Conservation (phyloP, 2,888 invertebrate species). For the Synanthedon formicaeformis region DNA sequence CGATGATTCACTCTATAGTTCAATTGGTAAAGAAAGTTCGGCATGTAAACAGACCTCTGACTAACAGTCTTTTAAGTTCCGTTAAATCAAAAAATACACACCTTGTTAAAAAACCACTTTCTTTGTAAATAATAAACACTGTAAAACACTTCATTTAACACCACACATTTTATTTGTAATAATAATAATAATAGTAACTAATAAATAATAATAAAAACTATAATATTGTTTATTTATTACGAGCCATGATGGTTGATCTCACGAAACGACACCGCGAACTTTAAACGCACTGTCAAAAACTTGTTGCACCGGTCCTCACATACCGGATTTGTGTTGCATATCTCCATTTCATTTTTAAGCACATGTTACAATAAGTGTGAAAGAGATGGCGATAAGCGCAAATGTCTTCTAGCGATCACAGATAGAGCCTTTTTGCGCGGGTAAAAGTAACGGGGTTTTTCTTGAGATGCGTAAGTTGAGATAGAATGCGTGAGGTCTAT, state of each 20-base stretch:
- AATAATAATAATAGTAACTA: too few relatives aligned
- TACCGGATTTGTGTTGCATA: slow-evolving; percentile 28
- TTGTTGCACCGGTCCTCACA: slow-evolving; percentile 57
- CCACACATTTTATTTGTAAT: neutral
- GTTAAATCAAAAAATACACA: slow-evolving; percentile 19
- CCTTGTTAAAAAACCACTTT: slow-evolving; percentile 10
- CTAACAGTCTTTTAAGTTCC: slow-evolving; percentile 19
- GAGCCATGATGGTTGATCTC: slow-evolving; percentile 2
- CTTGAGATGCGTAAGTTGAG: slow-evolving; percentile 63
- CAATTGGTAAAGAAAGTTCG: slow-evolving; percentile 36
- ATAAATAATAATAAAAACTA: neutral
- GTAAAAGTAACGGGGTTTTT: slow-evolving; percentile 70
- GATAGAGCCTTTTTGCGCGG: slow-evolving; percentile 67
- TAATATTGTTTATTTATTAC: neutral
- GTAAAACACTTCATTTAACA: neutral
- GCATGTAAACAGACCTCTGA: slow-evolving; percentile 24
- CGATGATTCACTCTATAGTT: neutral
- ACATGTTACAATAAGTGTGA: slow-evolving; percentile 10
- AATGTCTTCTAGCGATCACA: slow-evolving; percentile 25
- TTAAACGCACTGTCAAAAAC: slow-evolving; percentile 65
- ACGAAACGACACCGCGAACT: slow-evolving; percentile 34
- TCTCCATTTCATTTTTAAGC: slow-evolving; percentile 15
- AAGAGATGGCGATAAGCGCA: slow-evolving; percentile 17
- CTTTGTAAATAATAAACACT: neutral
- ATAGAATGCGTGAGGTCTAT: slow-evolving; percentile 33